Base-by-base conservation (phyloP, 2,888 invertebrate species). In the Priocnemis perturbator region DNA sequence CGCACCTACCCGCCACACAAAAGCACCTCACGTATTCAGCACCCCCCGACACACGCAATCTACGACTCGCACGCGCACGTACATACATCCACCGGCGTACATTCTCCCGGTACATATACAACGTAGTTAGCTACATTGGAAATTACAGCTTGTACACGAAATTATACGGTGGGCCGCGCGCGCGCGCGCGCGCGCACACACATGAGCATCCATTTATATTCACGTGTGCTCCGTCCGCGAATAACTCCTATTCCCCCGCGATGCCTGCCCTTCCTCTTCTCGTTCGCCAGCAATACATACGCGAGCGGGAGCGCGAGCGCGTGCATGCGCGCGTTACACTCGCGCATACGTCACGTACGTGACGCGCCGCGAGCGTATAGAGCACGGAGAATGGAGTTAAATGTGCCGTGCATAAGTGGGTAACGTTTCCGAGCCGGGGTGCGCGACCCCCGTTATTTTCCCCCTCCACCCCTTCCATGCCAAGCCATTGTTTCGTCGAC, bases 391-490 rank as follows among this genome's bases (percentile, higher is more conserved):
- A 83, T 81, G 76, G 78, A 81, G 83, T 83, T 84, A 80, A 84
- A 84, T 84, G 84, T 82, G 78, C 79, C 79, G 82, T 82, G 76
- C 79, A 82, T 82, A 84, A 84, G 82, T 84, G 82, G 81, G 75
- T 82, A 81, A 82, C 79, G 74, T 81, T 82, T 82, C 73, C 76
- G 69, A 72, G n/a, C 67, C 73, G 69, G 64, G 74, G 71, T 73
- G 76, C 30, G 67, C 74, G 76, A 79, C 72, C 74, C 75, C 77
- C 53, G 26, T 21, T 23, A 55, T 26, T 55, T 21, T n/a, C 20
- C 20, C 19, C 14, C n/a, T 26, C 26, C 26, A 7, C 26, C 26
- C 26, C 37, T 9, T 37, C 37, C 63, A 44, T 15, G 0, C 15
- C 20, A 7, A 0, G 5, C 57, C 45, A 21, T 21, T 63, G 15